A percentile compares a stretch with the other conserved stretches of the same genome.
These are phyloP conservation scores for Cydia fagiglandana DNA, from an alignment of 1,140 invertebrate genomes.

Conservation along the genomic window DNA sequence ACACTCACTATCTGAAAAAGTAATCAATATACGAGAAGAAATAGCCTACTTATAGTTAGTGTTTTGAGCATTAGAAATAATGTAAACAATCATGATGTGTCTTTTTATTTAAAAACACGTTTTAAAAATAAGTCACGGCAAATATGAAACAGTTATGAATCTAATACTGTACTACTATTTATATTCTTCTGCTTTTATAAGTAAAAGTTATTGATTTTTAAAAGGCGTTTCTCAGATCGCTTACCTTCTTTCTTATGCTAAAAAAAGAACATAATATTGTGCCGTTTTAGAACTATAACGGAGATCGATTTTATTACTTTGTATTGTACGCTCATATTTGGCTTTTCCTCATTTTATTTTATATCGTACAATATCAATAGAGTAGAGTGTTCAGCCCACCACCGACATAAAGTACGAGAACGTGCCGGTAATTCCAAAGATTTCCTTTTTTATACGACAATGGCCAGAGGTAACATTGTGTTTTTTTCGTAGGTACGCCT, in stretches of 20 bases:
- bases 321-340: constrained; percentile 23
- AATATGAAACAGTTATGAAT: too few species aligned
- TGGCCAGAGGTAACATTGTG: constrained; percentile 29
- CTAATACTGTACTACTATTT: too few species aligned
- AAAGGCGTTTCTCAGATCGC: too few species aligned
- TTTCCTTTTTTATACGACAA: constrained; percentile 35
- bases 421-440: constrained; percentile 41
- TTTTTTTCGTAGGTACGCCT: constrained; percentile 22
- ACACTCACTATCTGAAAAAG: background rate
- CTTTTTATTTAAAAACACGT: too few species aligned
- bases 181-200: too few species aligned
- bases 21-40: background rate
- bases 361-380: constrained; percentile 28
- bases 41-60: too few species aligned
- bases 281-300: background rate
- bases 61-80: too few species aligned
- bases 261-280: background rate
- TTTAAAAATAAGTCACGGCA: too few species aligned
- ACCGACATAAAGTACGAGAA: constrained; percentile 37
- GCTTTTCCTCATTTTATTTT: constrained; percentile 22
- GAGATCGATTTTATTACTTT: background rate
- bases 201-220: too few species aligned
- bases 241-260: too few species aligned
- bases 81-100: too few species aligned
- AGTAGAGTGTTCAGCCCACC: constrained; percentile 33